These are phyloP conservation scores for Drosophila varians DNA, from an alignment of 1,140 invertebrate genomes.

Conservation along the genomic window DNA sequence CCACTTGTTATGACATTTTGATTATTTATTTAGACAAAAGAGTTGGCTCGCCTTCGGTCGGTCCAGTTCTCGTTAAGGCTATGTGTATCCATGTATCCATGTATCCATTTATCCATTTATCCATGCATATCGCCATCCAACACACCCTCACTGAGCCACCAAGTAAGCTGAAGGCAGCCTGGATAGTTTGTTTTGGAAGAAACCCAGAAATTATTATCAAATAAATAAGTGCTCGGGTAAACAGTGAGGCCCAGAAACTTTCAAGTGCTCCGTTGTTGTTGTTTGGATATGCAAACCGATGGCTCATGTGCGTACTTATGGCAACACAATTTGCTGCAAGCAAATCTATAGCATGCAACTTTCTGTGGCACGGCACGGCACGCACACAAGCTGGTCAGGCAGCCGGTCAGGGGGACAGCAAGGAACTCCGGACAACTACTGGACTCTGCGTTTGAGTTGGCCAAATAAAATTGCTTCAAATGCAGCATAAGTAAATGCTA, in stretches of 20 bases:
- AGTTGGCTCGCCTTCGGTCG: conserved; percentile 30
- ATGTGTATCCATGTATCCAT: not conserved
- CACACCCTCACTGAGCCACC: not conserved
- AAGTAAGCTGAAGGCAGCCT: conserved; percentile 21
- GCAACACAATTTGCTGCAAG: conserved; percentile 35
- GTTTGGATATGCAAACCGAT: conserved; percentile 23
- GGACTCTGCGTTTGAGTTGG: conserved; percentile 59
- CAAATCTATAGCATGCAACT: conserved; percentile 56
- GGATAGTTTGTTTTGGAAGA: conserved; percentile 70
- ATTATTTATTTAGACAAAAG: conserved; percentile 78
- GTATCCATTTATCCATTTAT: not conserved
- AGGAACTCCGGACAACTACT: not conserved
- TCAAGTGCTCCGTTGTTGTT: conserved; percentile 25
- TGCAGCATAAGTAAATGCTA: conserved; percentile 75
- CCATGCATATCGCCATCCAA: not conserved
- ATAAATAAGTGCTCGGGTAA: conserved; percentile 66
- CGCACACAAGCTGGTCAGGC: not conserved
- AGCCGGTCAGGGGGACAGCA: not conserved
- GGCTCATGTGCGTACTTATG: conserved; percentile 50
- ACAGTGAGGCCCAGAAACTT: conserved; percentile 32
- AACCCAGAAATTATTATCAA: conserved; percentile 72
- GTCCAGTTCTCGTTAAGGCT: conserved; percentile 4
- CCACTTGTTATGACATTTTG: conserved; percentile 74
- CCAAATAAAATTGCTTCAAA: conserved; percentile 68
- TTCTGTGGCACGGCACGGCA: conserved; percentile 23